Base-by-base conservation (phyloP, 2,888 invertebrate genomes). In the Calameuta pallipes region DNA sequence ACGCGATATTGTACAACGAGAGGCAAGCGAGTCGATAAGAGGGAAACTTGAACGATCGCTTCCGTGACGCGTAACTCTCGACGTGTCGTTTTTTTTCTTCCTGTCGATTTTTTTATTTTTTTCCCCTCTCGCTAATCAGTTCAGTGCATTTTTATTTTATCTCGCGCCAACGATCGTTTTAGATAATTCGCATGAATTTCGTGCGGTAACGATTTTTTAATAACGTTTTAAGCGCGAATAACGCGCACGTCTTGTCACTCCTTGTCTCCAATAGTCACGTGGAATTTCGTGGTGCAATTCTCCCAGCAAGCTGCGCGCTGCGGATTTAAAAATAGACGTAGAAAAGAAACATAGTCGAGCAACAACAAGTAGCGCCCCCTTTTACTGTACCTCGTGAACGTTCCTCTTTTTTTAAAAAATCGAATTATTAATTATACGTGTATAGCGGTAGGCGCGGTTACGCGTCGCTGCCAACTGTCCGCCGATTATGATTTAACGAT, bases 401-500 rank as follows among this genome's bases (percentile, higher is more conserved):
- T 36, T 12, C 12, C 12, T 36, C 3, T 35, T 11, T 36, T 36
- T 12, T 36, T 35, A 9, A 1, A 36, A 85, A 84, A 82, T 83
- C 81, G 80, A 82, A 83, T 84, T 84, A 84, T 85, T 86, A 86
- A 84, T 86, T 81, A 82, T 76, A 82, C 79, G 81, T 78, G 78
- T 82, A 79, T 79, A 80, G 78, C 75, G 35, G 75, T 80, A 77
- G 78, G 79, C 78, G 80, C 80, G 74, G 79, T 77, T 77, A 76
- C 80, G 69, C 75, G 71, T 76, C 78, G 71, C 75, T 79, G 77
- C 82, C 76, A 80, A 82, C 79, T 80, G 68, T 75, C 73, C 77
- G 81, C 81, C 83, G 85, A 86, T 87, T 85, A 85, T 83, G 84
- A 87, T 87, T 86, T 84, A 83, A 84, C 84, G 85, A 86, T 86